A percentile compares a stretch with the other conserved stretches of the same genome.
phyloP scores from a whole-genome alignment of 2,797 vertebrate genomes.

The Oreochromis grahami region DNA sequence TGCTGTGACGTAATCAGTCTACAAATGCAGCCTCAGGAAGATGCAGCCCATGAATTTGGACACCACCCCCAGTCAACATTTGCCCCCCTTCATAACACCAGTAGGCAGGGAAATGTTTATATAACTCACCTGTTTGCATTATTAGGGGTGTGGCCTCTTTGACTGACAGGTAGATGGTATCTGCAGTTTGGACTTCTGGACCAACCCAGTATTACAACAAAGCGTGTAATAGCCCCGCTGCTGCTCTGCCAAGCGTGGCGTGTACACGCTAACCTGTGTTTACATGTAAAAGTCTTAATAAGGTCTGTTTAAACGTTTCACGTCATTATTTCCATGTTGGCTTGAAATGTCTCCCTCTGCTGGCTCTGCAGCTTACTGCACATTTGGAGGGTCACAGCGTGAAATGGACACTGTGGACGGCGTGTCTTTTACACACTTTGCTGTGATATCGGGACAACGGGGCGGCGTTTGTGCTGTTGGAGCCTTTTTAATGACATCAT shows the following conservation, averaged over 20 bases:
- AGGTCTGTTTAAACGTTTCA: not conserved
- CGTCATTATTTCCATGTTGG: rapidly evolving
- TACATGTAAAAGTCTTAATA: not conserved
- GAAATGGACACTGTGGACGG: not conserved
- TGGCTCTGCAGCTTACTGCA: not conserved
- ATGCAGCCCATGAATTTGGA: no score
- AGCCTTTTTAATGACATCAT: not conserved
- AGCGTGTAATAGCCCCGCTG: not conserved
- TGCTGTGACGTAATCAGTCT: no score
- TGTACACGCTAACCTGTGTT: rapidly evolving
- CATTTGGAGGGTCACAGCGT: not conserved
- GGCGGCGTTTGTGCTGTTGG: rapidly evolving
- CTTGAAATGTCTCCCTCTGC: not conserved
- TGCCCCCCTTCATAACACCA: not conserved
- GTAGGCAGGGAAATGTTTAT: not conserved
- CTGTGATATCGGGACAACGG: not conserved
- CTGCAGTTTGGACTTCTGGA: not conserved
- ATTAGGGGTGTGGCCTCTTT: not conserved
- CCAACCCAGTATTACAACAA: not conserved
- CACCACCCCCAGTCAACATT: no score
- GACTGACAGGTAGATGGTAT: not conserved
- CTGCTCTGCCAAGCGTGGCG: no score
- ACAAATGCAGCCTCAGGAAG: no score
- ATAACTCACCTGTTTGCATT: not conserved
- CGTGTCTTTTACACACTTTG: not conserved